Evolutionary conservation across 2,888 invertebrate genomes (phyloP), one percentile per base, ranked within the genome.

Genomic region (Agrotis segetum): DNA sequence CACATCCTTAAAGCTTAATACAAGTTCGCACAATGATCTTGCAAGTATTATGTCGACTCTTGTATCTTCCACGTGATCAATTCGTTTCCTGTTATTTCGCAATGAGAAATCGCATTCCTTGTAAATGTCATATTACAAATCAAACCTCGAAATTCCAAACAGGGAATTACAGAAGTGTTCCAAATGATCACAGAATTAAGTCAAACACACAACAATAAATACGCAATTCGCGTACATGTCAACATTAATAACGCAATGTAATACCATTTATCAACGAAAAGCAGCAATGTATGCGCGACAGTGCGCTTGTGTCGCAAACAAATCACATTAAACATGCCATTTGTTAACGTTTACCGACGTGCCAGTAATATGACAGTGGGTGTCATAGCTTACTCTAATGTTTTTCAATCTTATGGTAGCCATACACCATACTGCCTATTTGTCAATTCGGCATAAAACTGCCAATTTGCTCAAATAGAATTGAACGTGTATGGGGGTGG

Each of bases 281-380:
- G 68, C 80, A 71, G 85, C 77, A 47, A 76, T 82, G 77, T 84
- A 78, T 44, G 24, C 62, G 64, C 63, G 71, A 77, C 71, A 67
- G 58, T 58, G 67, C 67, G 60, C 50, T 67, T 50, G 61, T 83
- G 83, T 67, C 80, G 69, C 55, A 50, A 69, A 86, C 86, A 82
- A 86, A 84, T 84, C 84, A 84, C 77, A 71, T 71, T 74, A 74
- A 77, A 71, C 74, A 75, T 80, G 74, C 75, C 76, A 85, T 85
- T 85, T 82, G 86, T 86, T 71, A 71, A 61, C 82, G 71, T 77
- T 75, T 79, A 74, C 71, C 67, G 69, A 71, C 75, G 68, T 74
- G 69, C 70, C 53, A 55, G 65, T 75, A 76, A 80, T 80, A 73
- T 77, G 81, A 84, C 71, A 71, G 68, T 46, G 16, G 71, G 71